phyloP scores from a whole-genome alignment of 2,888 invertebrate genomes.

The Andrena dorsata region DNA sequence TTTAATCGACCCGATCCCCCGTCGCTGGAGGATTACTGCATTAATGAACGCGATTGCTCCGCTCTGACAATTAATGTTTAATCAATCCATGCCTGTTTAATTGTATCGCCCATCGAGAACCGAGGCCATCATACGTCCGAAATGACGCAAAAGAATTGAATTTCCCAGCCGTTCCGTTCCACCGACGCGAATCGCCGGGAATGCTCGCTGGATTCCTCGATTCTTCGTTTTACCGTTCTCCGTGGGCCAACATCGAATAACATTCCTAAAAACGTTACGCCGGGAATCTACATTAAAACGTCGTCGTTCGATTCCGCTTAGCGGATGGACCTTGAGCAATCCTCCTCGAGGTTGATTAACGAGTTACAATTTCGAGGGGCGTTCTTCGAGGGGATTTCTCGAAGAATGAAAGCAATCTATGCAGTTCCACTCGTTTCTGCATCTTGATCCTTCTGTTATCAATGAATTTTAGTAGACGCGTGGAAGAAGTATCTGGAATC shows the following conservation, averaged over 20 bases:
- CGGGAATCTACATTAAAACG: too few species aligned
- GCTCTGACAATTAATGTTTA: constrained; percentile 24
- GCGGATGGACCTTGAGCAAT: constrained; percentile 13
- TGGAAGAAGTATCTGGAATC: too few species aligned
- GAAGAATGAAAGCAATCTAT: constrained; percentile 30
- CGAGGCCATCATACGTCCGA: constrained; percentile 14
- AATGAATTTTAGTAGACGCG: too few species aligned
- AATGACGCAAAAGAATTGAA: constrained; percentile 24
- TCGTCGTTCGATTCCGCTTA: too few species aligned
- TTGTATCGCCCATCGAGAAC: not conserved
- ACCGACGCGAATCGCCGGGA: not conserved
- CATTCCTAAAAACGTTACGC: constrained; percentile 3
- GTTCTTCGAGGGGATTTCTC: constrained; percentile 14
- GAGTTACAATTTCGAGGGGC: constrained; percentile 8
- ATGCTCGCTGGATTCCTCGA: not conserved
- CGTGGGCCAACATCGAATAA: not conserved
- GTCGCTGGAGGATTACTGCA: constrained; percentile 14
- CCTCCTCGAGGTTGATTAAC: constrained; percentile 40
- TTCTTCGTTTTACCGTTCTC: not conserved
- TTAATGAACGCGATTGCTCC: constrained; percentile 16
- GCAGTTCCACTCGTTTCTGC: too few species aligned
- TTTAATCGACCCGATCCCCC: constrained; percentile 24
- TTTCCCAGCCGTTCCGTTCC: constrained; percentile 17
- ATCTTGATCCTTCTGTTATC: too few species aligned
- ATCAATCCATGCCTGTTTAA: constrained; percentile 20